These are phyloP conservation scores for Ciconia boyciana DNA, from an alignment of 2,113 vertebrate species.

Conservation along the genomic window DNA sequence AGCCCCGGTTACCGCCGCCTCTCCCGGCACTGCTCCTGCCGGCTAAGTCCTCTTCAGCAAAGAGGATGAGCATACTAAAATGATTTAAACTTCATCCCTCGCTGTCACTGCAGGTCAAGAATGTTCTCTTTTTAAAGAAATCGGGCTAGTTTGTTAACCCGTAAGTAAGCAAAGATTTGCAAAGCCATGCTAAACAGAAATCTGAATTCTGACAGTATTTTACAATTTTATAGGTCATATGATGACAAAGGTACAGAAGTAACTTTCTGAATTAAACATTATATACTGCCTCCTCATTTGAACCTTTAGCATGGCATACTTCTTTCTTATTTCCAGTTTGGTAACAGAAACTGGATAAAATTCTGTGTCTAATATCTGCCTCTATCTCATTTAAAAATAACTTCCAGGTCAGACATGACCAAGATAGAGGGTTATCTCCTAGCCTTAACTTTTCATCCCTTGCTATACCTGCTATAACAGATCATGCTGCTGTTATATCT, in stretches of 20 bases:
- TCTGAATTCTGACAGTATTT: background rate
- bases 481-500: background rate
- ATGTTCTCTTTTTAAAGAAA: background rate
- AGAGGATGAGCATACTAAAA: accelerated
- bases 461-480: background rate
- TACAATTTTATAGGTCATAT: background rate
- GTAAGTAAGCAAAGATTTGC: background rate
- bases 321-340: background rate
- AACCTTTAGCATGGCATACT: background rate
- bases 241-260: background rate
- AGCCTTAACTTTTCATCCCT: background rate
- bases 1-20: background rate
- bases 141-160: background rate
- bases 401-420: background rate
- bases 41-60: accelerated
- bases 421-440: background rate
- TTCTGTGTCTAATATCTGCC: background rate
- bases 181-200: background rate
- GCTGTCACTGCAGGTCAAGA: background rate
- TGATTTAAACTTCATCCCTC: background rate
- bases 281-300: background rate
- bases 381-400: background rate
- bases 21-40: accelerated
- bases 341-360: background rate
- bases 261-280: background rate